A percentile compares a stretch with the other conserved stretches of the same genome.
Conservation (phyloP, 1,140 invertebrate species). For the Theocolax elegans region DNA sequence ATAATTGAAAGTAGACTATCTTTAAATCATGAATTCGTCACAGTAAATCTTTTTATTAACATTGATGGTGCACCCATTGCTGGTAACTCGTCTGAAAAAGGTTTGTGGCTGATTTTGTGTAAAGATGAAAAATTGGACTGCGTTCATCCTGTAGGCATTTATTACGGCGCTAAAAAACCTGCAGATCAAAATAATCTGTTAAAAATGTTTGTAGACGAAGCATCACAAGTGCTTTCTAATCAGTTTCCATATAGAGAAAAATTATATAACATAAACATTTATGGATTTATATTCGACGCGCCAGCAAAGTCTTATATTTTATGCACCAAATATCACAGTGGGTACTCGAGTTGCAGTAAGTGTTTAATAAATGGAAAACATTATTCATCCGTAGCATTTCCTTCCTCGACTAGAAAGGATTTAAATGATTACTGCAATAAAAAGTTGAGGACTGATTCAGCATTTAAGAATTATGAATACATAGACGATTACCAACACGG, state of each 20-base stretch:
- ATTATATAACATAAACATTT: slow-evolving; percentile 30
- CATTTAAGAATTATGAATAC: neutral
- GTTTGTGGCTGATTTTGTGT: slow-evolving; percentile 51
- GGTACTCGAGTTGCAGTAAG: slow-evolving; percentile 56
- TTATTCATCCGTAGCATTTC: slow-evolving; percentile 46
- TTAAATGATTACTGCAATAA: neutral
- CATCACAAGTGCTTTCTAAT: slow-evolving; percentile 26
- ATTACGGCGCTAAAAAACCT: slow-evolving; percentile 13
- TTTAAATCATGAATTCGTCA: neutral
- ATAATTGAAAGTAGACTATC: neutral
- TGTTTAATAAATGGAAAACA: slow-evolving; percentile 49
- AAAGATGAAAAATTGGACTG: slow-evolving; percentile 18
- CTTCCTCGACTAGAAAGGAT: neutral
- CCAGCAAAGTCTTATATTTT: slow-evolving; percentile 59
- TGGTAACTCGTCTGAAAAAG: neutral
- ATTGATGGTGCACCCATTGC: slow-evolving; percentile 43
- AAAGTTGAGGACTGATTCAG: neutral
- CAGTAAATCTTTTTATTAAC: slow-evolving; percentile 24
- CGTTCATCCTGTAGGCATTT: slow-evolving; percentile 45
- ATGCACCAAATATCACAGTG: slow-evolving; percentile 54
- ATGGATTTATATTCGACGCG: slow-evolving; percentile 54
- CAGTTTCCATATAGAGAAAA: slow-evolving; percentile 33
- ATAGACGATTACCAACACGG: slow-evolving; percentile 1
- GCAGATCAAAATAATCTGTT: slow-evolving; percentile 38
- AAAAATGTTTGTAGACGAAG: slow-evolving; percentile 43